phyloP scores from a whole-genome alignment of 2,888 invertebrate species.

The Leucozona laternaria region DNA sequence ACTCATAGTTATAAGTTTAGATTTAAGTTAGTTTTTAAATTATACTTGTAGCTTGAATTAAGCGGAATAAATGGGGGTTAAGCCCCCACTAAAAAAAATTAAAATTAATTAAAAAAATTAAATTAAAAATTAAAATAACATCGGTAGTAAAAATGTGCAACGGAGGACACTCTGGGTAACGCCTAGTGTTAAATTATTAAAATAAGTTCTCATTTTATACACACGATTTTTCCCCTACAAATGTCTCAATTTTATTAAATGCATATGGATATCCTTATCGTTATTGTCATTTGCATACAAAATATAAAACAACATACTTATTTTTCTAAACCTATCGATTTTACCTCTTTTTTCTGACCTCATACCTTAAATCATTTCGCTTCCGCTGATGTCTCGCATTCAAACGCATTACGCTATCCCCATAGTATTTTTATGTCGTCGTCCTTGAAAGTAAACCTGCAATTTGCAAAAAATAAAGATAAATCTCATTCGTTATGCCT shows the following conservation, averaged over 20 bases:
- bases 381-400: background rate
- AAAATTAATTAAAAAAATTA: too few relatives aligned
- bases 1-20: too few relatives aligned
- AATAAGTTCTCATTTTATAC: background rate
- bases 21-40: too few relatives aligned
- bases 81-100: too few relatives aligned
- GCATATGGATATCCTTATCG: background rate
- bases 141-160: too few relatives aligned
- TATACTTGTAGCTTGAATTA: too few relatives aligned
- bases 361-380: background rate
- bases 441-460: constrained; percentile 11
- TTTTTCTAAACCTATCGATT: background rate
- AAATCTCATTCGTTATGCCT: background rate
- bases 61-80: too few relatives aligned
- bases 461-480: background rate
- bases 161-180: too few relatives aligned
- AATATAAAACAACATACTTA: background rate
- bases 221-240: background rate
- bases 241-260: background rate
- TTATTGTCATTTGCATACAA: background rate
- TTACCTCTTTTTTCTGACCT: background rate
- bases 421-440: background rate
- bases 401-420: background rate
- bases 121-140: too few relatives aligned
- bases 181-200: background rate